These are phyloP conservation scores for Actias luna DNA, from an alignment of 2,888 invertebrate genomes.

Conservation along the genomic window DNA sequence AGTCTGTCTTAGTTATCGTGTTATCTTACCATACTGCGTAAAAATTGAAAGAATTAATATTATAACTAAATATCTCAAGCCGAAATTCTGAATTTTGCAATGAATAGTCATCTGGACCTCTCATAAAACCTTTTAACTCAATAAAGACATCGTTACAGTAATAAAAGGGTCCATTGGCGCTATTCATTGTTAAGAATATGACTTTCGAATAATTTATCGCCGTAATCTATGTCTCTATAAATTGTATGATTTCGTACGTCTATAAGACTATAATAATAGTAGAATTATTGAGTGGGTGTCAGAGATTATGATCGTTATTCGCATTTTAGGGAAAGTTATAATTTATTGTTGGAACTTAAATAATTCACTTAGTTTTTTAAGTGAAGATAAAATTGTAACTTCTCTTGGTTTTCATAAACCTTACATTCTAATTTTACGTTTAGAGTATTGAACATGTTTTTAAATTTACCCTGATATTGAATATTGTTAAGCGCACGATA, in stretches of 20 bases:
- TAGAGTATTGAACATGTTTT: background rate
- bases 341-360: slow-evolving; percentile 9
- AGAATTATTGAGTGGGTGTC: slow-evolving; percentile 45
- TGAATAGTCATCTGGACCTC: slow-evolving; percentile 30
- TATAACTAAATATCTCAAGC: background rate
- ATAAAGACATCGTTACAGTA: slow-evolving; percentile 70
- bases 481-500: too few species aligned
- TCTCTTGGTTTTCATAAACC: background rate
- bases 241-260: slow-evolving; percentile 58
- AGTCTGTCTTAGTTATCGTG: too few species aligned
- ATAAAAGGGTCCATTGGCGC: slow-evolving; percentile 56
- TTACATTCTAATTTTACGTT: background rate
- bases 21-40: too few species aligned
- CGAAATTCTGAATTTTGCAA: slow-evolving; percentile 31
- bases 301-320: slow-evolving; percentile 44
- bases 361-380: background rate
- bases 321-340: slow-evolving; percentile 34
- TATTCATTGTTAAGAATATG: slow-evolving; percentile 66
- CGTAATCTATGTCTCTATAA: slow-evolving; percentile 62
- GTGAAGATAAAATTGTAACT: background rate
- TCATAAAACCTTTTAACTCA: slow-evolving; percentile 54
- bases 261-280: slow-evolving; percentile 42
- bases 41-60: too few species aligned
- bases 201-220: slow-evolving; percentile 61
- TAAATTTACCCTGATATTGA: too few species aligned